Evolutionary conservation across 2,113 vertebrate species (phyloP).

Genomic region (Oreochromis tanganicae): DNA sequence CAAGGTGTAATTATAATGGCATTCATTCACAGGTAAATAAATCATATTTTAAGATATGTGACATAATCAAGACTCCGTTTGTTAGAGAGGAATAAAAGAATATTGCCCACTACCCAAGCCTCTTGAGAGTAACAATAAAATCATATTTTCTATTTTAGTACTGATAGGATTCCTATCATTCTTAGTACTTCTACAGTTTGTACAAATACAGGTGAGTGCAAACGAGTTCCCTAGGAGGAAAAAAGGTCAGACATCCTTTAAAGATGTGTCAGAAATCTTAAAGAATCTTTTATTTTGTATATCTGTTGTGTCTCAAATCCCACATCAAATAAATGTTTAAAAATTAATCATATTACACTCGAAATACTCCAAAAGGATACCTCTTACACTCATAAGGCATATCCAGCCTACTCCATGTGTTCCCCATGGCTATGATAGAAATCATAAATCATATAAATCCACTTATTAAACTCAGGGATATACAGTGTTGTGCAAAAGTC

Average conservation of each 20-base stretch:
- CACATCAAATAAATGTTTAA: background rate
- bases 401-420: background rate
- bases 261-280: too few species aligned
- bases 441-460: background rate
- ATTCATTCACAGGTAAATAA: background rate
- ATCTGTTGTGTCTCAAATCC: background rate
- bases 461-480: background rate
- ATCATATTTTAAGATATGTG: too few species aligned
- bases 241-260: too few species aligned
- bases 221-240: background rate
- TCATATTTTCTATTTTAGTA: background rate
- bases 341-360: background rate
- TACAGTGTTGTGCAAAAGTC: background rate
- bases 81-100: too few species aligned
- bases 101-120: background rate
- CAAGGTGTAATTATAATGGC: background rate
- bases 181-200: background rate
- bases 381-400: background rate
- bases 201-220: background rate
- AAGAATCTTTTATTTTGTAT: background rate
- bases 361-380: background rate
- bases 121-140: background rate
- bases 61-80: too few species aligned
- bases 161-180: background rate
- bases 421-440: background rate